Conservation (phyloP, 2,888 invertebrate genomes). For the Crioceris asparagi region DNA sequence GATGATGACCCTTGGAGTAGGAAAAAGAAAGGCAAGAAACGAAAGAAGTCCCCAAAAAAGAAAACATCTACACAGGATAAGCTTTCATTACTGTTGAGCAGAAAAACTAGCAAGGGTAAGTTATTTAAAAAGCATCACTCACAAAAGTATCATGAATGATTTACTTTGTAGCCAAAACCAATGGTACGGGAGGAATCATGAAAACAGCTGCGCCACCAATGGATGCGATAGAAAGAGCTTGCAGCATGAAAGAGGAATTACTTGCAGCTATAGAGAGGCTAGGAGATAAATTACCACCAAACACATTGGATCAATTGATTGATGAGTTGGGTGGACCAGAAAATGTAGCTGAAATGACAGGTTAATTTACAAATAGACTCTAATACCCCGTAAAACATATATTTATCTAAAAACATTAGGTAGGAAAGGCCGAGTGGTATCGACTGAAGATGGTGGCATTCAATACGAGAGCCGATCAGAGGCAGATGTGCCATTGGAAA, state of each 20-base stretch:
- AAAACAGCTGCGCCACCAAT: constrained; percentile 54
- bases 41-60: constrained; percentile 33
- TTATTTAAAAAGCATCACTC: no score
- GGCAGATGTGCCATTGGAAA: constrained; percentile 90
- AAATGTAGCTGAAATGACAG: constrained; percentile 99
- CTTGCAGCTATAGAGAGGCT: constrained; percentile 67
- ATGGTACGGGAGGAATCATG: constrained; percentile 35
- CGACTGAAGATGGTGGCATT: constrained; percentile 89
- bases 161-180: constrained; percentile 26
- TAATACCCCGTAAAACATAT: neutral
- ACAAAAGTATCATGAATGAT: no score
- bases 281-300: constrained; percentile 84
- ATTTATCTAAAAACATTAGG: constrained; percentile 7
- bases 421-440: constrained; percentile 58
- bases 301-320: constrained; percentile 96
- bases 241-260: constrained; percentile 87
- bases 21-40: constrained; percentile 32
- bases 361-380: constrained; percentile 32
- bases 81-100: constrained; percentile 56
- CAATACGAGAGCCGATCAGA: constrained; percentile 93
- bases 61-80: constrained; percentile 59
- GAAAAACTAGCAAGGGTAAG: constrained; percentile 35
- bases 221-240: constrained; percentile 80
- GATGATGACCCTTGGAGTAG: constrained; percentile 55
- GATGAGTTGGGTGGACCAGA: constrained; percentile 97